phyloP scores from a whole-genome alignment of 2,797 vertebrate genomes.

The Lerista edwardsae region DNA sequence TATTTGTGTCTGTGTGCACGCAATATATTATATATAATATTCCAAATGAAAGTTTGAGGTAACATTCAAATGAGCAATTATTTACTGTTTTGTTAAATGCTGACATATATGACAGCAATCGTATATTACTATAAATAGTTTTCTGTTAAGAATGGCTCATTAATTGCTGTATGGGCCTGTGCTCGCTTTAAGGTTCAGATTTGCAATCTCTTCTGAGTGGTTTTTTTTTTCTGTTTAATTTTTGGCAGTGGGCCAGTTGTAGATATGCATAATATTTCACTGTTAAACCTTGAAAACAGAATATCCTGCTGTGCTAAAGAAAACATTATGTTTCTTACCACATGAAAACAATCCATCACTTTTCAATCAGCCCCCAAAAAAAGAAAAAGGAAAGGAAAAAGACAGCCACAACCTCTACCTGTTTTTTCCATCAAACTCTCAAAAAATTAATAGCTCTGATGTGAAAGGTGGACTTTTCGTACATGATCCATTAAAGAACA shows the following conservation, averaged over 20 bases:
- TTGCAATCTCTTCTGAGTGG: constrained; percentile 78
- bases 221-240: constrained; percentile 69
- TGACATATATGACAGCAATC: constrained; percentile 68
- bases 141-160: constrained; percentile 77
- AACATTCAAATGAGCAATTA: constrained; percentile 79
- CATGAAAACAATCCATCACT: constrained; percentile 97
- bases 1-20: too few species aligned
- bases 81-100: constrained; percentile 78
- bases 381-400: background rate
- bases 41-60: constrained; percentile 74
- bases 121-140: constrained; percentile 74
- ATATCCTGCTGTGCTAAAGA: constrained; percentile 99
- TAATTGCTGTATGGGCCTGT: constrained; percentile 71
- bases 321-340: constrained; percentile 99
- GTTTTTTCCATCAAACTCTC: constrained; percentile 92
- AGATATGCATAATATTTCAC: constrained; percentile 97
- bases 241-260: constrained; percentile 86
- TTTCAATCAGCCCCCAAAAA: constrained; percentile 84
- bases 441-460: constrained; percentile 81
- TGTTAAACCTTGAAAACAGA: constrained; percentile 95
- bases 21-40: constrained; percentile 52
- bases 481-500: constrained; percentile 82
- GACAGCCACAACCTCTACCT: constrained; percentile 78
- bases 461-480: constrained; percentile 83
- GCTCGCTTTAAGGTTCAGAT: constrained; percentile 76